Evolutionary conservation across 2,888 invertebrate species (phyloP).

Genomic region (Papilio gigon): DNA sequence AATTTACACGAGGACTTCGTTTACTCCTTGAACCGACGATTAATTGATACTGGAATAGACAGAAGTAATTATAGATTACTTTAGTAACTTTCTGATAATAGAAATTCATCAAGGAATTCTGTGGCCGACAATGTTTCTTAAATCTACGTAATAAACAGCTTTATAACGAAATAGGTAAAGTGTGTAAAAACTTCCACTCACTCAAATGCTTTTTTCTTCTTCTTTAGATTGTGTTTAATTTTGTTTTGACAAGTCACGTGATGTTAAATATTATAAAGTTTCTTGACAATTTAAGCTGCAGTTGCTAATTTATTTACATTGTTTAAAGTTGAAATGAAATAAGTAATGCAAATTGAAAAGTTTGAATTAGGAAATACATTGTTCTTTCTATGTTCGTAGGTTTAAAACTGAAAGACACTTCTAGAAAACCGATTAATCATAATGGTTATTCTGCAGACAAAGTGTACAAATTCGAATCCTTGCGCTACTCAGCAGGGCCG

Average conservation of each 20-base stretch:
- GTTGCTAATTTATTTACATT: not conserved
- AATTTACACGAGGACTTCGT: conserved; percentile 58
- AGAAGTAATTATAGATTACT: not conserved
- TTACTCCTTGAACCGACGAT: conserved; percentile 35
- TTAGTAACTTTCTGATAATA: not conserved
- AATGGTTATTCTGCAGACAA: conserved; percentile 1
- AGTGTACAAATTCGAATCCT: conserved; percentile 5
- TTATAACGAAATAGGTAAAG: too few relatives aligned
- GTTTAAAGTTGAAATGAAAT: not conserved
- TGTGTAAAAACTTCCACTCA: too few relatives aligned
- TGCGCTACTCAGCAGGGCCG: conserved; percentile 5
- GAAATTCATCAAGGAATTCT: not conserved
- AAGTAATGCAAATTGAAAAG: not conserved
- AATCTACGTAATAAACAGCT: not conserved
- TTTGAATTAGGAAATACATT: not conserved
- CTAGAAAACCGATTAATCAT: not conserved
- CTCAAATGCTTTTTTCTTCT: not conserved
- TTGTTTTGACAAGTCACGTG: too few relatives aligned
- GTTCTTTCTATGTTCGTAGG: not conserved
- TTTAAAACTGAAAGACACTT: not conserved
- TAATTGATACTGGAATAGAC: conserved; percentile 32
- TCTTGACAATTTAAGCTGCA: not conserved
- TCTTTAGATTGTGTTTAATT: too few relatives aligned
- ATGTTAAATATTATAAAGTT: too few relatives aligned
- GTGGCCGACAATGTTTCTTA: not conserved